Conservation (phyloP, 2,888 invertebrate genomes). For the Xestobium rufovillosum region DNA sequence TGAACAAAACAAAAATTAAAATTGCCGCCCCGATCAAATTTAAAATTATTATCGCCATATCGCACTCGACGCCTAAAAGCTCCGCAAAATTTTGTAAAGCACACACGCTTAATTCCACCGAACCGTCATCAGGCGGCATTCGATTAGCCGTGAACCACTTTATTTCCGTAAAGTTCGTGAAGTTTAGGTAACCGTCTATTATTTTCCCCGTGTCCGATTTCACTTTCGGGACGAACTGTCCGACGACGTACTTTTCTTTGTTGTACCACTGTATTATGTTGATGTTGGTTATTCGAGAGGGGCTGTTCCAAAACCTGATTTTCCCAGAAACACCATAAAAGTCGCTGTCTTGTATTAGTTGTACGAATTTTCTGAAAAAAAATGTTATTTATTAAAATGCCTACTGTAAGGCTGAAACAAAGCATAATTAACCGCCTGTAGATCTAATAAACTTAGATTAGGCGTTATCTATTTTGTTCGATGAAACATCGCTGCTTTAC, state of each 20-base stretch:
- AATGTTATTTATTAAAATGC: constrained; percentile 14
- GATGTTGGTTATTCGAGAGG: constrained; percentile 57
- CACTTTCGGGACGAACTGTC: constrained; percentile 51
- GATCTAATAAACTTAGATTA: too few species aligned
- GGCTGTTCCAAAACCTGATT: constrained; percentile 60
- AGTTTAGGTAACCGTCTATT: constrained; percentile 45
- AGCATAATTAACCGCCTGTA: too few species aligned
- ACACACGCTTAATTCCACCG: constrained; percentile 53
- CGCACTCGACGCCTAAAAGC: constrained; percentile 62
- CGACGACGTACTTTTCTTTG: constrained; percentile 46
- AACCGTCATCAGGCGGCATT: constrained; percentile 60
- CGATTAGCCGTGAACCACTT: constrained; percentile 58
- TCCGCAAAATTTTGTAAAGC: constrained; percentile 61
- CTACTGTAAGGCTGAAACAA: too few species aligned
- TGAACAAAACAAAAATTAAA: constrained; percentile 48
- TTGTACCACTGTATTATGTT: constrained; percentile 55
- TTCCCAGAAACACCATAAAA: constrained; percentile 69
- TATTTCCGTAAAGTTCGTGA: constrained; percentile 51
- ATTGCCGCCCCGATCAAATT: constrained; percentile 54
- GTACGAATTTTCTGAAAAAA: constrained; percentile 50
- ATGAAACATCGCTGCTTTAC: too few species aligned
- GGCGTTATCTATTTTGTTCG: too few species aligned
- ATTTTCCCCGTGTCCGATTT: constrained; percentile 43
- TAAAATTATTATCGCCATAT: constrained; percentile 60
- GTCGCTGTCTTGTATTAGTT: constrained; percentile 56